phyloP scores from a whole-genome alignment of 1,140 invertebrate species.

The Cylas formicarius region DNA sequence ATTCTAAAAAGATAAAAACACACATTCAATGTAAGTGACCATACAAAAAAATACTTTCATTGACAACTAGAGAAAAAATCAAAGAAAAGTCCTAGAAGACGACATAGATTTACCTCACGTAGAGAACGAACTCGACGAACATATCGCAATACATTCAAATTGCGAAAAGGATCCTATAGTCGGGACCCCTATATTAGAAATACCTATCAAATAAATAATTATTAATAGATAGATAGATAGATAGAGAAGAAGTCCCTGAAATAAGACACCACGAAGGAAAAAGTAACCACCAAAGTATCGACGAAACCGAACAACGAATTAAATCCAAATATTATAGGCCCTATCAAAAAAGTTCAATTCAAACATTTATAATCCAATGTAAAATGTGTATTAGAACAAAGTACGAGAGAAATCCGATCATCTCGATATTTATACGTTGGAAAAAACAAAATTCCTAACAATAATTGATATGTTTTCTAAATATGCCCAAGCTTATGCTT shows the following conservation, averaged over 20 bases:
- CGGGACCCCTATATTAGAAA: constrained; percentile 4
- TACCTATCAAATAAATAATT: constrained; percentile 14
- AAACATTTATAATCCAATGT: constrained; percentile 15
- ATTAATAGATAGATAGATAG: background rate
- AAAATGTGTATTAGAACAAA: no score
- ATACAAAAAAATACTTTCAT: no score
- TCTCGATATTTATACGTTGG: no score
- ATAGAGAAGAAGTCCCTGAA: constrained; percentile 3
- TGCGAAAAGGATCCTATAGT: constrained; percentile 14
- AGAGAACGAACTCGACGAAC: background rate
- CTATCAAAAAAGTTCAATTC: no score
- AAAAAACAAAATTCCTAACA: no score
- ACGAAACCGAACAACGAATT: constrained; percentile 1
- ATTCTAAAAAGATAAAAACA: constrained; percentile 4
- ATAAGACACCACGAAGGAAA: constrained; percentile 7
- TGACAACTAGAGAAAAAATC: no score
- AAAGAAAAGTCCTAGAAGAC: no score
- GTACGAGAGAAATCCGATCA: no score
- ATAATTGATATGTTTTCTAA: no score
- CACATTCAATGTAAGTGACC: no score
- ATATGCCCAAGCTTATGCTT: constrained; percentile 20
- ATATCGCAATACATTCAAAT: constrained; percentile 12
- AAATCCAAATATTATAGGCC: no score
- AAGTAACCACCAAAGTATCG: constrained; percentile 6
- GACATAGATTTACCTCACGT: no score